A percentile compares a stretch with the other conserved stretches of the same genome.
Evolutionary conservation across 2,888 invertebrate genomes (phyloP).

Genomic region (Notodonta ziczac): DNA sequence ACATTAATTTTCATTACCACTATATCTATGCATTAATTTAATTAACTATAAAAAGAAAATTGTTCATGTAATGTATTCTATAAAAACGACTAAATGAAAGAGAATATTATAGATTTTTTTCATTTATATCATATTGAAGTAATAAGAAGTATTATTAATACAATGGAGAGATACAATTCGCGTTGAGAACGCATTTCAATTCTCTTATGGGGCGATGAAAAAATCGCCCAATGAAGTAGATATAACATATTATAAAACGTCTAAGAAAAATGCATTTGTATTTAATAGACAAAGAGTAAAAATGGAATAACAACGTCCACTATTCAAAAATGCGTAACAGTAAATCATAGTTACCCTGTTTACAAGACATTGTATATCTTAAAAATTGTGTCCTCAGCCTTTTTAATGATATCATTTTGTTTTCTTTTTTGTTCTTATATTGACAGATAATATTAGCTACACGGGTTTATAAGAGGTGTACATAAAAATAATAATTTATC

Average conservation of each 20-base stretch:
- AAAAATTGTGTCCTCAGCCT: conserved; percentile 83
- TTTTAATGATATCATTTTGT: conserved; percentile 79
- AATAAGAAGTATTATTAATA: conserved; percentile 1
- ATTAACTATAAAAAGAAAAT: conserved; percentile 38
- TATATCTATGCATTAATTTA: conserved; percentile 50
- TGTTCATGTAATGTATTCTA: conserved; percentile 23
- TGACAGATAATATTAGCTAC: conserved; percentile 30
- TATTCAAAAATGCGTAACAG: conserved; percentile 73
- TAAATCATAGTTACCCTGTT: conserved; percentile 82
- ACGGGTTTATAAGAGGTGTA: not conserved
- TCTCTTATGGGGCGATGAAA: not conserved
- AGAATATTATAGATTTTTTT: conserved; percentile 13
- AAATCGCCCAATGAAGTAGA: conserved; percentile 2
- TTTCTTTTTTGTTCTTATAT: conserved; percentile 55
- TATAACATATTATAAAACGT: not conserved
- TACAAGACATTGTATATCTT: conserved; percentile 83
- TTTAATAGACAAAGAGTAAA: conserved; percentile 56
- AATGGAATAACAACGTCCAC: conserved; percentile 71
- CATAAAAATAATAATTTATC: conserved; percentile 3
- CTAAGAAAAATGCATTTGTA: conserved; percentile 22
- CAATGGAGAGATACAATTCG: conserved; percentile 1
- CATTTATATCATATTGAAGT: conserved; percentile 5
- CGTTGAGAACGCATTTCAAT: conserved; percentile 3
- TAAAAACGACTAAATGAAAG: conserved; percentile 15
- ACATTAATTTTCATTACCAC: conserved; percentile 53